Percentiles rank a stretch among this genome's conserved stretches.
phyloP scores from a whole-genome alignment of 2,888 invertebrate species.

The Notodromas monacha region DNA sequence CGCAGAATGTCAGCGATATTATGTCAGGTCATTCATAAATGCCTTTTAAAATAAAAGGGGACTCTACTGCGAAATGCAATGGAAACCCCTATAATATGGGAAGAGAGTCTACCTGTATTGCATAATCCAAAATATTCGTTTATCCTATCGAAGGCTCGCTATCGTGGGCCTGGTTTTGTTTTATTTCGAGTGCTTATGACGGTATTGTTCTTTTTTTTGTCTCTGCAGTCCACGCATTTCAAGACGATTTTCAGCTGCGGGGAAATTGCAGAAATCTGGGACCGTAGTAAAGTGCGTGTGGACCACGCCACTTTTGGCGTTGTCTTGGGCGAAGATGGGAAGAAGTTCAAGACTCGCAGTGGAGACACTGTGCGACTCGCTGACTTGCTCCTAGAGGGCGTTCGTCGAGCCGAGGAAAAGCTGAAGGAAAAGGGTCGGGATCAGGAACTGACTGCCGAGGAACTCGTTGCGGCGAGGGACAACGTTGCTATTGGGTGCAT shows the following conservation, averaged over 20 bases:
- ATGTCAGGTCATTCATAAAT: too few relatives aligned
- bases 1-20: too few relatives aligned
- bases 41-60: too few relatives aligned
- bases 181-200: too few relatives aligned
- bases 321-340: conserved; percentile 88
- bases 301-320: conserved; percentile 89
- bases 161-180: too few relatives aligned
- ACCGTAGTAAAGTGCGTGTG: conserved; percentile 27
- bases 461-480: conserved; percentile 48
- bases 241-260: conserved; percentile 43
- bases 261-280: conserved; percentile 34
- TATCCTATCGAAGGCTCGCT: too few relatives aligned
- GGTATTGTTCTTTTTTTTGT: too few relatives aligned
- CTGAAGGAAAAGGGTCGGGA: conserved; percentile 56
- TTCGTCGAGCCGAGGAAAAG: conserved; percentile 23
- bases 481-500: conserved; percentile 92
- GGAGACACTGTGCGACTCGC: conserved; percentile 68
- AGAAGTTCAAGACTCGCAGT: conserved; percentile 92
- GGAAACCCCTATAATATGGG: too few relatives aligned
- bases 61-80: too few relatives aligned
- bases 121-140: too few relatives aligned
- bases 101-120: too few relatives aligned
- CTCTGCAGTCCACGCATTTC: conserved; percentile 28
- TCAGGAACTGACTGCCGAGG: conserved; percentile 40
- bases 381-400: conserved; percentile 61